These are phyloP conservation scores for Neopelma chrysocephalum DNA, from an alignment of 2,797 vertebrate genomes.

Conservation along the genomic window DNA sequence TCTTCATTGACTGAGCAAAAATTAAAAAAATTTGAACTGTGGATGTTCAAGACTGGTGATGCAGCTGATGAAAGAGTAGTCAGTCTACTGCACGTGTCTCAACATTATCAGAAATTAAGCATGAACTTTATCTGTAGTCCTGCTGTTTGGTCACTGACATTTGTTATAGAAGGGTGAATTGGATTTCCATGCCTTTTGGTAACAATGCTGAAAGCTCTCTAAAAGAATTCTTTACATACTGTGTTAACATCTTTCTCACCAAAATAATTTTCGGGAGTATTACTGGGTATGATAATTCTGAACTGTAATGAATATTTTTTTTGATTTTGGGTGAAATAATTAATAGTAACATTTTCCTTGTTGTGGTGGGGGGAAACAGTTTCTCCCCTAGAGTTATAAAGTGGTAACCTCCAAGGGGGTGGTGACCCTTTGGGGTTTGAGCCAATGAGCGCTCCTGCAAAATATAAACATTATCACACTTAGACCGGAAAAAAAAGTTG, in stretches of 20 bases:
- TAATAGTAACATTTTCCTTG: background rate
- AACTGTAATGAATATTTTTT: background rate
- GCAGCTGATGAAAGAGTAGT: background rate
- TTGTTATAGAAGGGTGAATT: background rate
- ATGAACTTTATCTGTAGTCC: background rate
- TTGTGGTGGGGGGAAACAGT: no score
- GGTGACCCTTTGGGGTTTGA: no score
- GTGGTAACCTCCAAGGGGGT: no score
- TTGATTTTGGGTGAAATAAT: background rate
- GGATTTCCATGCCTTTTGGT: background rate
- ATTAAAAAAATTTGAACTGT: background rate
- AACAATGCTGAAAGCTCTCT: background rate
- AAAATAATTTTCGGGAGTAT: background rate
- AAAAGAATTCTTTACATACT: background rate
- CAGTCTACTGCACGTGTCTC: background rate
- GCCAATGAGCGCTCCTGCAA: no score
- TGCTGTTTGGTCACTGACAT: background rate
- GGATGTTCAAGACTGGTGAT: background rate
- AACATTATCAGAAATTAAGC: background rate
- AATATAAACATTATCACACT: no score
- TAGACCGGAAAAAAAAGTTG: no score
- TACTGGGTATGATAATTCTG: background rate
- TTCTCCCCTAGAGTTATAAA: no score
- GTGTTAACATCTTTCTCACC: background rate
- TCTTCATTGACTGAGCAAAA: background rate